Evolutionary conservation across 2,888 invertebrate species (phyloP), one percentile per base, ranked within the genome.

Genomic region (Microctonus hyperodae): DNA sequence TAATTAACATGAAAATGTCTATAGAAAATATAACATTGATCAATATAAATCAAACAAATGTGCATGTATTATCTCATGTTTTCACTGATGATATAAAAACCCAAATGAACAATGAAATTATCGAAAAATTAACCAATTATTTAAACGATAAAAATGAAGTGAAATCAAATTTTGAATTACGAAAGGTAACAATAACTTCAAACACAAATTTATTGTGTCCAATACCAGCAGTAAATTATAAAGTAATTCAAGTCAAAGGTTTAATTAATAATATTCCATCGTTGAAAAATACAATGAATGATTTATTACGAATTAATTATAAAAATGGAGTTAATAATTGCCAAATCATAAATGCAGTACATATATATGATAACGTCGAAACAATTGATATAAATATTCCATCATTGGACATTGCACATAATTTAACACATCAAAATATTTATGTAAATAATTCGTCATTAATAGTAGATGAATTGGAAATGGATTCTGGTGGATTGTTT

Each of bases 301-400:
- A 85, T 70, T 83, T 86, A 0, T 76, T 90, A 11, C 87, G 84
- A 77, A 84, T 82, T 22, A 72, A 72, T 1, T 88, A 86, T 2
- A 31, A 60, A 20, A 33, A 28, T 28, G n/a, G n/a, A 1, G 51
- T 5, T 10, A 5, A 22, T 23, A 75, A 86, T 73, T 44, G 44
- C 16, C 89, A 90, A 79, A 72, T 74, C 57, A 76, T 89, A 4
- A 84, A 79, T 16, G 81, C 81, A 74, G 74, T 76, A 9, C 81
- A 56, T 16, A 61, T 22, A 22, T 4, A 37, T 13, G 11, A 48
- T 10, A 50, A 2, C 13, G 20, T 64, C 20, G 44, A 22, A 4
- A 73, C 64, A 13, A 61, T 44, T 2, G 71, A 70, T 9, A 69
- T 71, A 6, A 51, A 61, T 9, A 57, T 78, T 13, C 20, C 44